phyloP scores from a whole-genome alignment of 1,140 invertebrate species.

The Nasonia longicornis region DNA sequence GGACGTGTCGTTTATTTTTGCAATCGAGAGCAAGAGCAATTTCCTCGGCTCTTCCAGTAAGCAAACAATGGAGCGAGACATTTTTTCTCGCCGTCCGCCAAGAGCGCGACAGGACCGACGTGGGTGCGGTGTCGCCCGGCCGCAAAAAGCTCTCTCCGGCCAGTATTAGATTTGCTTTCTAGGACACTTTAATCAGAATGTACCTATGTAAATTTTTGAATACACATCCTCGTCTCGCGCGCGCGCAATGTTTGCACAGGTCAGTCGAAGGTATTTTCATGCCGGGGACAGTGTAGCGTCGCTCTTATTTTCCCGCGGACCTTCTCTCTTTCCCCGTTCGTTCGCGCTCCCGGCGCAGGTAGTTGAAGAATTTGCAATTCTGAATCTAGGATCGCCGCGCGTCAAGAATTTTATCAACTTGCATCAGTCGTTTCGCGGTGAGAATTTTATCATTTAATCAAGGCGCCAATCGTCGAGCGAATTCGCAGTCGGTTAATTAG shows the following conservation, averaged over 20 bases:
- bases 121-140: not conserved
- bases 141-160: conserved; percentile 31
- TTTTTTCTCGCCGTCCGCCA: not conserved
- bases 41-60: not conserved
- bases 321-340: conserved; percentile 39
- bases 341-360: conserved; percentile 39
- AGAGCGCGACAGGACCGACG: not conserved
- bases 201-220: conserved; percentile 72
- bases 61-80: not conserved
- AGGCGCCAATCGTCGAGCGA: not conserved
- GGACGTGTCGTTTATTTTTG: conserved; percentile 7
- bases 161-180: conserved; percentile 70
- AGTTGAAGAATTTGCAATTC: conserved; percentile 72
- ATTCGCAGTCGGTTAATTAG: not conserved
- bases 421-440: not conserved
- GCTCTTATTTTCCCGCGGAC: conserved; percentile 12
- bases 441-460: not conserved
- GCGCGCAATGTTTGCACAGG: conserved; percentile 67
- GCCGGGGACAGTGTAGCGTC: conserved; percentile 43
- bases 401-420: not conserved
- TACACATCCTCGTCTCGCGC: conserved; percentile 66
- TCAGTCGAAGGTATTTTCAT: conserved; percentile 68
- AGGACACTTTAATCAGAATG: conserved; percentile 70
- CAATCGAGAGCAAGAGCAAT: conserved; percentile 1
- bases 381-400: conserved; percentile 57